Evolutionary conservation across 2,888 invertebrate species (phyloP), one percentile per base, ranked within the genome.

Genomic region (Melanchra persicariae): DNA sequence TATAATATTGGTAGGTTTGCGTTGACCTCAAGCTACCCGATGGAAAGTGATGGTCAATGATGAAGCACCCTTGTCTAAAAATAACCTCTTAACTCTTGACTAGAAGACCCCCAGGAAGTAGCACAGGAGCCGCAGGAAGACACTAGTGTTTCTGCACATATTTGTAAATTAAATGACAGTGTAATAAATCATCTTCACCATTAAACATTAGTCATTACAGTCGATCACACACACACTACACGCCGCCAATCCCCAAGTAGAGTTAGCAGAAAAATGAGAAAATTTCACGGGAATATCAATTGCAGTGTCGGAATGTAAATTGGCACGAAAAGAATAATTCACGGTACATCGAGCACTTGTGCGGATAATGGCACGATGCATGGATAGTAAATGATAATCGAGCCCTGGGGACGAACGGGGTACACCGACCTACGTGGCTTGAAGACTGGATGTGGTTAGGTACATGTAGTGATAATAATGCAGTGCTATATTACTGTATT

Each of bases 371-470:
- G 87, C 88, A 87, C 86, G 91, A 91, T 88, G 90, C 87, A 90
- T 88, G 74, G 80, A 91, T 91, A 93, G 93, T 93, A 90, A 91
- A 90, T 90, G 89, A 91, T 93, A 93, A 93, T 92, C 92, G 87
- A 82, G 87, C 92, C 93, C 89, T 70, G 87, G 88, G 91, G 93
- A 90, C 88, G 81, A 69, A 65, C 78, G 78, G 59, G 6, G 51
- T 19, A 52, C 81, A 55, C 43, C 43, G 67, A 68, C 30, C 59
- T 66, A 40, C 49, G 65, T 40, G 47, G 3, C 15, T 24, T 51
- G 1, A 51, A 51, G 24, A 22, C 84, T 85, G 71, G 83, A 85
- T 68, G 76, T 65, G 84, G 72, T 70, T 30, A 34, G 26, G 12
- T 12, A 43, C 30, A 26, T 57, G n/a, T n/a, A 22, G 17, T 22